Percentiles rank a stretch among this genome's conserved stretches.
Conservation (phyloP, 2,113 vertebrate species). For the Sula dactylatra region DNA sequence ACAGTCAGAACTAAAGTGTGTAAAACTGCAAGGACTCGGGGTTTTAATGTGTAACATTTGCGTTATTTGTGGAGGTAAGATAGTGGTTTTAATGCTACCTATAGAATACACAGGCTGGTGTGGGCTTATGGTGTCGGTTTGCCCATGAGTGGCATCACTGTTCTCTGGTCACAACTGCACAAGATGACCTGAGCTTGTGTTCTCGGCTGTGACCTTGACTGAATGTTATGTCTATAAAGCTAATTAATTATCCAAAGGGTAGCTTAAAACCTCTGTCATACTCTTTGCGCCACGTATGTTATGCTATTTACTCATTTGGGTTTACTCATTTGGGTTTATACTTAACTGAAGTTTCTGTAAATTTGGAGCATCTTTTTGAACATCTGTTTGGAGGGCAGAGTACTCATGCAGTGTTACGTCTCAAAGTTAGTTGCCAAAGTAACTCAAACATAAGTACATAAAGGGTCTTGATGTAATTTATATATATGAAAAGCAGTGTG, state of each 20-base stretch:
- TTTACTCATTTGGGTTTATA: background rate
- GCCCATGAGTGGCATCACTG: accelerated
- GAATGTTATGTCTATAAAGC: accelerated
- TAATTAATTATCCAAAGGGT: accelerated
- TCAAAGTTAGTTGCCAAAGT: background rate
- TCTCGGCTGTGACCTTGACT: background rate
- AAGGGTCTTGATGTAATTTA: background rate
- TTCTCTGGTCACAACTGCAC: background rate
- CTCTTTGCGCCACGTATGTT: accelerated
- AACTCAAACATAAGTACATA: accelerated
- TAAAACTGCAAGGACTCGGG: accelerated
- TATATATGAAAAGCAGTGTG: accelerated
- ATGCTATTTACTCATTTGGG: accelerated
- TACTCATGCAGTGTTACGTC: accelerated
- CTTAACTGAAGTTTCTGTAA: background rate
- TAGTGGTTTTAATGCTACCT: accelerated
- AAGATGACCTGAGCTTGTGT: too few relatives aligned
- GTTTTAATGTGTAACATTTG: accelerated
- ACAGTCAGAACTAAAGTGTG: accelerated
- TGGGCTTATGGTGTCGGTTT: accelerated
- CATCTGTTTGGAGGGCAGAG: accelerated
- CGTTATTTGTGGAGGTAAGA: accelerated
- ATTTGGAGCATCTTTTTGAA: background rate
- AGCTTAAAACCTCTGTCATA: accelerated
- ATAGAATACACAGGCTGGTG: accelerated